Evolutionary conservation across 2,113 vertebrate genomes (phyloP).

Genomic region (Promerops cafer): DNA sequence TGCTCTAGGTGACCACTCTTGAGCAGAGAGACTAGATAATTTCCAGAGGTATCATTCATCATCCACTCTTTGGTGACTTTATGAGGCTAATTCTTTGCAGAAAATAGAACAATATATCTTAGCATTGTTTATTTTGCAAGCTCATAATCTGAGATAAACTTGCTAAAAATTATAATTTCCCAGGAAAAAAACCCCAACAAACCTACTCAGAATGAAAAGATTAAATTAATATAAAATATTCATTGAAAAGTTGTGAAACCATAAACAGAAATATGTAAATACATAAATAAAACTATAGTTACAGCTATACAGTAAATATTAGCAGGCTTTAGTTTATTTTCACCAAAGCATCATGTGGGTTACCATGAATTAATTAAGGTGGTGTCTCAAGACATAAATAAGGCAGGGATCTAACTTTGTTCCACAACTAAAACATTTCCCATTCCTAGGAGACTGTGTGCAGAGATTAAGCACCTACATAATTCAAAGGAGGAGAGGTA

Average conservation of each 20-base stretch:
- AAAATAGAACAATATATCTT: background rate
- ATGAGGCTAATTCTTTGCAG: background rate
- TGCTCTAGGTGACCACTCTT: background rate
- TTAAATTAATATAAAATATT: background rate
- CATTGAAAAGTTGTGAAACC: background rate
- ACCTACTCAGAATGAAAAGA: background rate
- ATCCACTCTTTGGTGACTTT: background rate
- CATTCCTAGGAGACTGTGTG: background rate
- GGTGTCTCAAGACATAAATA: conserved; percentile 12
- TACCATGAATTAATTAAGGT: background rate
- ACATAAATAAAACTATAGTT: background rate
- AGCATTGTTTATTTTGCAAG: background rate
- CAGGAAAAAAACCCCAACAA: fast-evolving
- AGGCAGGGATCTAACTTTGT: background rate
- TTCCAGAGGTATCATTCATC: background rate
- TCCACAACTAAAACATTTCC: conserved; percentile 6
- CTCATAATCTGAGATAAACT: background rate
- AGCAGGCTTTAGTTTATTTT: background rate
- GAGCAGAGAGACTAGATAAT: background rate
- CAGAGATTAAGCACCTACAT: background rate
- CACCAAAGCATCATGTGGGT: background rate
- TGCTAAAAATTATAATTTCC: background rate
- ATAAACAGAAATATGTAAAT: background rate
- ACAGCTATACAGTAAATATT: background rate
- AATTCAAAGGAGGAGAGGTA: background rate